Evolutionary conservation across 2,113 vertebrate genomes (phyloP).

Genomic region (Carassius auratus): DNA sequence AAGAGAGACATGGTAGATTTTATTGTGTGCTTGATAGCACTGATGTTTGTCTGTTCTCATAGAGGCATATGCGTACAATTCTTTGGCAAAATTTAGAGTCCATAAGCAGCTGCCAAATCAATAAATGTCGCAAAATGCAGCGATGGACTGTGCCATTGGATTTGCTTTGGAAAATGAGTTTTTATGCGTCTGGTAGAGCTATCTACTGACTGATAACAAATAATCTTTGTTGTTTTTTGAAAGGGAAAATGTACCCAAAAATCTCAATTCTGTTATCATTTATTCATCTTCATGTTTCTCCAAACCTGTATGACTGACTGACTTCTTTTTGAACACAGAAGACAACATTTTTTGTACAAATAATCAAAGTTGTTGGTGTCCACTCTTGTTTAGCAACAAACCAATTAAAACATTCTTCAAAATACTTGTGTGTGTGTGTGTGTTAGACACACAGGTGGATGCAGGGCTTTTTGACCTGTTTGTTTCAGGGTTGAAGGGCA

Average conservation of each 20-base stretch:
- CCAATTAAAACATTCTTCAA: background rate
- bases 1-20: conserved; percentile 10
- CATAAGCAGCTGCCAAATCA: background rate
- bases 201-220: background rate
- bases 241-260: background rate
- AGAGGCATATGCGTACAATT: background rate
- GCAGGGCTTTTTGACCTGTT: background rate
- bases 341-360: background rate
- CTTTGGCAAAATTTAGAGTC: background rate
- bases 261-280: background rate
- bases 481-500: conserved; percentile 35
- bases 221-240: background rate
- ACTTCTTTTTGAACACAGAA: background rate
- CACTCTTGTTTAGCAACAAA: background rate
- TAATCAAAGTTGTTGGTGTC: background rate
- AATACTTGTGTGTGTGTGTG: background rate
- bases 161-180: background rate
- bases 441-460: background rate
- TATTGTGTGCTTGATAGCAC: conserved; percentile 16
- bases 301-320: background rate
- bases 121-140: background rate
- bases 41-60: conserved; percentile 24
- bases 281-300: background rate
- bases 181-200: background rate
- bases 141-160: conserved; percentile 7